Evolutionary conservation across 1,140 invertebrate genomes (phyloP), one percentile per base, ranked within the genome.

Genomic region (Rhizoglyphus robini): DNA sequence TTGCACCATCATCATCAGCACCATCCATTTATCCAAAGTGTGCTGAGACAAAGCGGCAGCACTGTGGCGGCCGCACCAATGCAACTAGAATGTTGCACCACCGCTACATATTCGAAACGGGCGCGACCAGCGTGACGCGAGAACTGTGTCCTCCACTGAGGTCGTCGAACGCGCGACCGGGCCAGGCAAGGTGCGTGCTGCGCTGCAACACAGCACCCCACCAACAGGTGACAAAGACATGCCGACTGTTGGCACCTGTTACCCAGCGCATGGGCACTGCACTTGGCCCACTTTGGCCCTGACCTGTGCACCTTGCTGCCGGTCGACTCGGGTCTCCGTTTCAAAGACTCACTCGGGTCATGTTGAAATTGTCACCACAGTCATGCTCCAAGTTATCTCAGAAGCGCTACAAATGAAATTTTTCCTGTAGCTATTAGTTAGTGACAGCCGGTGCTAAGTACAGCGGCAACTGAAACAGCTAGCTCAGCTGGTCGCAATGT

Each of bases 31-130:
- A 20, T 54, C 20, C 8, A 27, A 23, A 41, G 36, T 41, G 36
- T 11, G 36, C 8, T 41, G 8, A 41, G 51, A 20, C 51, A 46
- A 46, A 46, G 41, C n/a, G n/a, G 23, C 41, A 46, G 41, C 23
- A 23, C 51, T 54, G 23, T 54, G 8, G 8, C 51, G 15, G 15
- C 23, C 8, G 8, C 51, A 27, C 51, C 31, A 25, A 54, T 32
- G 23, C 51, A 54, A 11, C 8, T 20, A 54, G 8, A 54, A 25
- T 8, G 51, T 41, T 8, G 36, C 36, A 41, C 8, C 36, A 41
- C 36, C 51, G 51, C 51, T 54, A 54, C 51, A 54, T 54, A 54
- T 54, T 54, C 51, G 36, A 41, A 41, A 41, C 36, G 51, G 51
- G 51, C 51, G 51, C 51, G 51, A 54, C 51, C 51, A 8, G 8